Base-by-base conservation (phyloP, 2,797 vertebrate genomes). In the Orientallactaga sibirica region DNA sequence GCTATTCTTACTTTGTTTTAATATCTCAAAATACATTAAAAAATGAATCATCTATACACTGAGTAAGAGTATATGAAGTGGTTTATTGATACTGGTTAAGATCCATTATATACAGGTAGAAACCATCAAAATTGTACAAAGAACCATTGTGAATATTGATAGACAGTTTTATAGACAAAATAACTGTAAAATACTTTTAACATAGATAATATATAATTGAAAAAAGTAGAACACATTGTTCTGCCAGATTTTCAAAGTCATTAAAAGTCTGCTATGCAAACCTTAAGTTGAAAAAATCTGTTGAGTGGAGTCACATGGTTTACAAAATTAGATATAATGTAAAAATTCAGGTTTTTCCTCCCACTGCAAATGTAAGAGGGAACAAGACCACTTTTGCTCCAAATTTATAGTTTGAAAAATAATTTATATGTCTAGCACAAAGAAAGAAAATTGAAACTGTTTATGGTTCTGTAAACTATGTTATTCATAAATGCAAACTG, bases 401-500 rank as follows among this genome's bases (percentile, higher is more conserved):
- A 70, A 76, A 81, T 94, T 93, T 97, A 85, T 96, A 96, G 68
- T 95, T 96, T 92, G 92, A 97, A 97, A 97, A 97, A 97, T 79
- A 97, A 96, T 95, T 97, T 97, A 88, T 86, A 93, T 0, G 71
- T 95, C n/a, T 97, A 97, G 87, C 87, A 96, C 95, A 97, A 96
- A 90, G 55, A 94, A 91, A 95, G 83, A 8, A 93, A 74, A 90
- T 12, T 43, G 89, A 94, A 88, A 86, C 90, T 71, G 91, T 68
- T 64, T 79, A 87, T 87, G 95, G 96, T 62, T 94, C 95, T 95
- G 95, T 97, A 96, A 95, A 96, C 96, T 90, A 33, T 85, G 76
- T 93, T 93, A 97, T 94, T 87, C 88, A 84, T 96, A 96, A 97
- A 97, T 88, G 87, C 71, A 86, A 95, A 96, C 79, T 73, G 92